These are phyloP conservation scores for Hiodon alosoides DNA, from an alignment of 2,113 vertebrate genomes.

Conservation along the genomic window DNA sequence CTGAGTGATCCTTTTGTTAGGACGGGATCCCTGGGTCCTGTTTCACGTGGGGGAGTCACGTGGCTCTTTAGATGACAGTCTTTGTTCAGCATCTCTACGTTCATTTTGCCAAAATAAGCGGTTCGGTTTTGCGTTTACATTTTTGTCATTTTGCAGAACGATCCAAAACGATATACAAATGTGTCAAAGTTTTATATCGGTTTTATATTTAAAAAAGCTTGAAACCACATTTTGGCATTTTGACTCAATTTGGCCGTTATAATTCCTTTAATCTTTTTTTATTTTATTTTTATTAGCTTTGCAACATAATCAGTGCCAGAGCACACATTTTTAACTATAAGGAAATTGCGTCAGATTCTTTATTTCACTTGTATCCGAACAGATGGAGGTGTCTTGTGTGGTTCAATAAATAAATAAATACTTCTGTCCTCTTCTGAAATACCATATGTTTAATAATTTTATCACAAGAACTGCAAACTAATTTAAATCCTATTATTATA, in stretches of 20 bases:
- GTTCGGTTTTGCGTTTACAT: no score
- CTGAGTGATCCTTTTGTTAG: no score
- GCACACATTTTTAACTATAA: background rate
- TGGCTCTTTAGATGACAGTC: no score
- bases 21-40: no score
- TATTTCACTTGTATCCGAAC: background rate
- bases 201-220: no score
- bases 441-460: slow-evolving; percentile 30
- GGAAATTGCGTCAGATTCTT: background rate
- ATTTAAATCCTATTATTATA: slow-evolving; percentile 34
- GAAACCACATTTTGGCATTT: no score
- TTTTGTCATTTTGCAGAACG: no score
- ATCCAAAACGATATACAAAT: no score
- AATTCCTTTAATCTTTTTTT: background rate
- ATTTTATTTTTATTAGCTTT: background rate
- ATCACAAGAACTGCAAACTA: slow-evolving; percentile 26
- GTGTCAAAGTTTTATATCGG: no score
- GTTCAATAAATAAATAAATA: slow-evolving; percentile 16
- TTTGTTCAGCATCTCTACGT: no score
- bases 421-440: slow-evolving; percentile 16
- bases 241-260: background rate
- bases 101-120: no score
- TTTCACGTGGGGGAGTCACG: no score
- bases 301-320: background rate
- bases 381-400: background rate